A percentile compares a stretch with the other conserved stretches of the same genome.
Conservation (phyloP, 2,888 invertebrate genomes). For the Ochropacha duplaris region DNA sequence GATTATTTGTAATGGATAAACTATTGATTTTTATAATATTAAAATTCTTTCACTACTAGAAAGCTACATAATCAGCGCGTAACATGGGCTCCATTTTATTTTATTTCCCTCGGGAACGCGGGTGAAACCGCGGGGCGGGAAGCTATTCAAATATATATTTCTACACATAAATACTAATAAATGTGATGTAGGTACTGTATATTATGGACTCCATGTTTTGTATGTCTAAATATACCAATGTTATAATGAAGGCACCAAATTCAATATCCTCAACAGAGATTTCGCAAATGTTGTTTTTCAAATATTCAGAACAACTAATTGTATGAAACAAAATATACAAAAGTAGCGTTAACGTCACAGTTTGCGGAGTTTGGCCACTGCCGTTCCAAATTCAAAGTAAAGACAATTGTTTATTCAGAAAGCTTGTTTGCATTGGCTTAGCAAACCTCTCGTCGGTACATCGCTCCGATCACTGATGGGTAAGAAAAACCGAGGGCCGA, state of each 20-base stretch:
- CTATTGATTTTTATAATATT: too few species aligned
- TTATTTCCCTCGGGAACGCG: too few species aligned
- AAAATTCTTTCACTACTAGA: too few species aligned
- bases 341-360: slow-evolving; percentile 22
- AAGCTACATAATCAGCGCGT: too few species aligned
- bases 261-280: not conserved
- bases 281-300: not conserved
- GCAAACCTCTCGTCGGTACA: slow-evolving; percentile 52
- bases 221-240: not conserved
- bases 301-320: not conserved
- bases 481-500: slow-evolving; percentile 51
- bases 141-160: too few species aligned
- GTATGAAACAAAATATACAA: not conserved
- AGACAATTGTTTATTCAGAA: slow-evolving; percentile 66
- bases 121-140: too few species aligned
- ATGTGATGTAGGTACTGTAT: too few species aligned
- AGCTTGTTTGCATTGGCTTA: slow-evolving; percentile 56
- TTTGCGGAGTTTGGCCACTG: slow-evolving; percentile 18
- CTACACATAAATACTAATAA: too few species aligned
- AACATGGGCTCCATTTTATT: too few species aligned
- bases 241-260: not conserved
- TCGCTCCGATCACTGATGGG: slow-evolving; percentile 51
- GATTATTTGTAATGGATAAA: too few species aligned
- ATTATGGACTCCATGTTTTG: not conserved
- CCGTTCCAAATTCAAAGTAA: slow-evolving; percentile 33